Base-by-base conservation (phyloP, 1,140 invertebrate genomes). In the Bombyx mandarina region DNA sequence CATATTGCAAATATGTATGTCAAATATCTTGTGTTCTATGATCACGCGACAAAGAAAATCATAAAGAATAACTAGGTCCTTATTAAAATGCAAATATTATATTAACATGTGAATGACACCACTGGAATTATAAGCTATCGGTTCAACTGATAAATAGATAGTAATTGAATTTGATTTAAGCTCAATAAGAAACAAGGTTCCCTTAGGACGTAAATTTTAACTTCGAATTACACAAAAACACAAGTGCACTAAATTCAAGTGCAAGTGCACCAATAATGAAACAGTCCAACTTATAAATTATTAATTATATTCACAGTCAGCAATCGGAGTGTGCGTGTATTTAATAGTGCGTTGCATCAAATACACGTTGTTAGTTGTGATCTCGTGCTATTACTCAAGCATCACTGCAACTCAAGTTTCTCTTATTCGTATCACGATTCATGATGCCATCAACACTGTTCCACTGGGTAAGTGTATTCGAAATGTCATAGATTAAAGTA, bases 341-440 rank as follows among this genome's bases (percentile, higher is more conserved):
- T 55, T 61, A 8, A 42, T 59, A 3, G 44, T 47, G 7, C 63
- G 72, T 7, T 75, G 70, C 43, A 7, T 71, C 2, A 77, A 75
- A 52, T 72, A 73, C 48, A 70, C 70, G 0, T 8, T 65, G 0
- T 35, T 73, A 3, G 63, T 80, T 5, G 52, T 75, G 2, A 49
- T 69, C 18, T 64, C 73, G 1, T 76, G 77, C 52, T 69, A 69
- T 44, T 72, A 65, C 45, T 66, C 73, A 6, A 75, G 68, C 35
- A 55, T 65, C 22, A 75, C 71, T 3, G 43, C 66, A 12, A 57
- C 63, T 7, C 63, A 75, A 50, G 69, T 75, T 5, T 52, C 58
- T 6, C 49, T 51, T 18, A 73, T 80, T 22, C 58, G 73, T 4
- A 67, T 54, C 6, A 63, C 63, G 12, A 49, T 76, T 5, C 66